phyloP scores from a whole-genome alignment of 1,140 invertebrate species.

The Tetranychus urticae region DNA sequence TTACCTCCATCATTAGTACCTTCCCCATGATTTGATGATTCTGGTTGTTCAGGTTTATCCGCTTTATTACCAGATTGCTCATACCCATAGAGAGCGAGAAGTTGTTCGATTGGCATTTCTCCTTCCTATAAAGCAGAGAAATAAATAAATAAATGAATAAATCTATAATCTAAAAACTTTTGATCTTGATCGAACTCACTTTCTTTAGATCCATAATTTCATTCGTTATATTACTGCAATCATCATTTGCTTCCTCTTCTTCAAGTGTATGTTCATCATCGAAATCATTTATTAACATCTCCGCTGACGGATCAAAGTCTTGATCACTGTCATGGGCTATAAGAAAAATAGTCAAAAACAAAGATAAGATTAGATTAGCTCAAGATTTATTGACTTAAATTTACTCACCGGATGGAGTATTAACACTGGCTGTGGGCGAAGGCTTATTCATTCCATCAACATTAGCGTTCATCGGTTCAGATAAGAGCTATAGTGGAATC shows the following conservation, averaged over 20 bases:
- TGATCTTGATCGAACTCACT: conserved; percentile 24
- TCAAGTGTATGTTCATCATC: conserved; percentile 85
- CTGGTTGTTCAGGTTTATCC: background rate
- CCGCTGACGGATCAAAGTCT: conserved; percentile 43
- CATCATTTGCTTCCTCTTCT: conserved; percentile 81
- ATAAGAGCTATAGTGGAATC: background rate
- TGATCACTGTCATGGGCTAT: conserved; percentile 18
- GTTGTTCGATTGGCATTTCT: conserved; percentile 80
- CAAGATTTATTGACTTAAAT: no score
- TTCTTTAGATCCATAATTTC: conserved; percentile 66
- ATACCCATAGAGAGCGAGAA: conserved; percentile 65
- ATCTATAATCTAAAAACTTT: background rate
- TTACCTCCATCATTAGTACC: background rate
- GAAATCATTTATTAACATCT: conserved; percentile 89
- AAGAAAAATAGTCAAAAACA: no score
- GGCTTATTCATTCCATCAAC: background rate
- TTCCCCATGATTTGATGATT: background rate
- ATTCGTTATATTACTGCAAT: conserved; percentile 50
- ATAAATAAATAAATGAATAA: background rate
- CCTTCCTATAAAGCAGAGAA: conserved; percentile 21
- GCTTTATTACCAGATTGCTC: conserved; percentile 9
- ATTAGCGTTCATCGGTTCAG: background rate
- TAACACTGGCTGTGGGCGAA: background rate
- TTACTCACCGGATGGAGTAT: no score
- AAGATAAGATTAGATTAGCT: no score